Percentiles rank a stretch among this genome's conserved stretches.
These are phyloP conservation scores for Crotalus horridus DNA, from an alignment of 2,113 vertebrate species.

Conservation along the genomic window DNA sequence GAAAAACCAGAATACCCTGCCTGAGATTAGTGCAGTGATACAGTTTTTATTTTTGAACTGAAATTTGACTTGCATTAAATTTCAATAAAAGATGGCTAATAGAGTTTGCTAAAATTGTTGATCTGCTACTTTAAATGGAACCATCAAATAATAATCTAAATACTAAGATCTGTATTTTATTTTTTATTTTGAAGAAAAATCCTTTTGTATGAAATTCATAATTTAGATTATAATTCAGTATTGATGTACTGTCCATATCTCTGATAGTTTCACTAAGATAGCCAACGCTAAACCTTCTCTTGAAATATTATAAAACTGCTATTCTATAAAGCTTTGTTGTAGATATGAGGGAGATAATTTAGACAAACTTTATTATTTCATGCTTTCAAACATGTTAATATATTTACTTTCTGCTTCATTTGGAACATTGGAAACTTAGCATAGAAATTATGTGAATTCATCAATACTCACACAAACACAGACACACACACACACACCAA, in stretches of 20 bases:
- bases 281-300: background rate
- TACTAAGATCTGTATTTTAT: background rate
- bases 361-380: slow-evolving; percentile 5
- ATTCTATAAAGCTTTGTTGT: background rate
- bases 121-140: slow-evolving; percentile 15
- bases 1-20: background rate
- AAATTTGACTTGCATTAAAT: background rate
- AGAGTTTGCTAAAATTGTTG: background rate
- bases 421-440: background rate
- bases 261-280: background rate
- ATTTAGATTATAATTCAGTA: background rate
- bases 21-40: background rate
- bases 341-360: background rate
- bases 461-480: background rate
- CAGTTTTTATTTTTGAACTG: background rate
- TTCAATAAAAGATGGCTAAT: background rate
- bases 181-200: background rate
- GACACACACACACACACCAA: background rate
- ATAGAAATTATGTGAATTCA: background rate
- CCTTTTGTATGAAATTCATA: background rate
- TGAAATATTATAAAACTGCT: background rate
- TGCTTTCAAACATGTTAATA: background rate
- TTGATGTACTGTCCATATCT: slow-evolving; percentile 1
- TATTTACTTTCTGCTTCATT: background rate
- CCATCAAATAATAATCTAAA: background rate